Evolutionary conservation across 2,888 invertebrate species (phyloP).

Genomic region (Tricholauxania praeusta): DNA sequence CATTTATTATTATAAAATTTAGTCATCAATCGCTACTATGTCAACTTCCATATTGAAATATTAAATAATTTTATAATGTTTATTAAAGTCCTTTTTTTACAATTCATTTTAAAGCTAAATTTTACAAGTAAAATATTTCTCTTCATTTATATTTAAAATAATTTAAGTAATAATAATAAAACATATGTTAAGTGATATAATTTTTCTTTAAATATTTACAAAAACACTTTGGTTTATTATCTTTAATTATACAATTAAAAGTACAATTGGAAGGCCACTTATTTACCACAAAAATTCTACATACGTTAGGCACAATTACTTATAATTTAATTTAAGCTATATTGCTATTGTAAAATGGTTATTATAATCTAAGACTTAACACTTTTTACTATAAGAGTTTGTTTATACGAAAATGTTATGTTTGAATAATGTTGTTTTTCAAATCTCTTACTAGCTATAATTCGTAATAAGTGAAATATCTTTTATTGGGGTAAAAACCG

Average conservation of each 20-base stretch:
- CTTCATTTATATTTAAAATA: too few relatives aligned
- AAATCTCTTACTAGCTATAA: too few relatives aligned
- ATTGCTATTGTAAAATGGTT: too few relatives aligned
- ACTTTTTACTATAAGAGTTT: too few relatives aligned
- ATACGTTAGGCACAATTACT: not conserved
- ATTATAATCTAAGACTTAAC: too few relatives aligned
- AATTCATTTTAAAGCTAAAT: conserved; percentile 7
- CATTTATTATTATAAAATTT: too few relatives aligned
- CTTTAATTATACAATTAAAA: not conserved
- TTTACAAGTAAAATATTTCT: not conserved
- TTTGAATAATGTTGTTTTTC: too few relatives aligned
- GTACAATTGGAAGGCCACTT: not conserved
- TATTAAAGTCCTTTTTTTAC: conserved; percentile 21
- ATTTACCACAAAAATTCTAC: not conserved
- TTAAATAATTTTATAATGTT: not conserved
- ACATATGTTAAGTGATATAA: not conserved
- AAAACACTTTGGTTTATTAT: conserved; percentile 55
- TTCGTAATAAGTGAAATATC: too few relatives aligned
- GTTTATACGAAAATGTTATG: too few relatives aligned
- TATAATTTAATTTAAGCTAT: not conserved
- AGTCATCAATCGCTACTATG: too few relatives aligned
- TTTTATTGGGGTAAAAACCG: too few relatives aligned
- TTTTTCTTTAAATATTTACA: conserved; percentile 49
- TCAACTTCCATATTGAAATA: too few relatives aligned
- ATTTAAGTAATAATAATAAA: not conserved